These are phyloP conservation scores for Misgurnus anguillicaudatus DNA, from an alignment of 2,113 vertebrate genomes.

Conservation along the genomic window DNA sequence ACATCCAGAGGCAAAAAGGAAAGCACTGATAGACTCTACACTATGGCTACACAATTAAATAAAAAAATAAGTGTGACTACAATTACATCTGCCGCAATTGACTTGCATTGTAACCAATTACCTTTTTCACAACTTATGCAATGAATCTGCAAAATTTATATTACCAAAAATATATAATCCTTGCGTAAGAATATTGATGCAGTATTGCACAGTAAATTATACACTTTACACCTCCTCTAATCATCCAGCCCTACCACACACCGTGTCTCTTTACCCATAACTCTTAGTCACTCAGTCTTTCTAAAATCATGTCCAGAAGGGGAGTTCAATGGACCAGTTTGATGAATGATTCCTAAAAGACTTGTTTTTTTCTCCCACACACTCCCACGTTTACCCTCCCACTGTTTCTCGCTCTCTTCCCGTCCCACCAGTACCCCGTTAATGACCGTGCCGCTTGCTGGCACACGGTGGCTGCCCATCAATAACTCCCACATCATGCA, in stretches of 20 bases:
- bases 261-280: conserved; percentile 39
- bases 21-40: conserved; percentile 18
- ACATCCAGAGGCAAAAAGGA: conserved; percentile 27
- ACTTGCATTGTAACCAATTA: too few species aligned
- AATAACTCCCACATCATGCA: conserved; percentile 62
- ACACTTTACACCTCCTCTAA: too few species aligned
- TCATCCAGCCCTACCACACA: conserved; percentile 10
- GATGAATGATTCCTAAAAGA: conserved; percentile 56
- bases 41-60: neutral
- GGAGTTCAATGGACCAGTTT: conserved; percentile 42
- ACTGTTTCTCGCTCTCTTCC: conserved; percentile 25
- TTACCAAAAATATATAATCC: too few species aligned
- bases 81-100: too few species aligned
- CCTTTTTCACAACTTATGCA: too few species aligned
- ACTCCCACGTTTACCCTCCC: conserved; percentile 26
- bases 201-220: too few species aligned
- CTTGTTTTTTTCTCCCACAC: conserved; percentile 50
- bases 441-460: conserved; percentile 65
- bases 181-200: too few species aligned
- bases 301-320: conserved; percentile 38
- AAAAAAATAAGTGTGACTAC: too few species aligned
- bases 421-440: conserved; percentile 46
- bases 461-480: conserved; percentile 60
- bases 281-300: conserved; percentile 24
- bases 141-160: too few species aligned